Evolutionary conservation across 1,140 invertebrate species (phyloP), one percentile per base, ranked within the genome.

Genomic region (Vanessa tameamea): DNA sequence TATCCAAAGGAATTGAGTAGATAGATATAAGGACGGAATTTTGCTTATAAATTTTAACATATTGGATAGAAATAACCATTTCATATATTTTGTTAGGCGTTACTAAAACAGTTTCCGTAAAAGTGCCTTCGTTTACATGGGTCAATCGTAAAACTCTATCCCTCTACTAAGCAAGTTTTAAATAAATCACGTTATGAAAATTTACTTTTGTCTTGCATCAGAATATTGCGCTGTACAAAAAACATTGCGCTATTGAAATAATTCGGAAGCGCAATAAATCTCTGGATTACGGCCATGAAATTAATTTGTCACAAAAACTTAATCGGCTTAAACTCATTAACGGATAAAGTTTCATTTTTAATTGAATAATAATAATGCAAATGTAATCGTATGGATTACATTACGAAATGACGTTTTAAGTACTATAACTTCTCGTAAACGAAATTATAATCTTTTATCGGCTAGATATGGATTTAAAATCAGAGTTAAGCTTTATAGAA

Each of bases 281-380:
- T 37, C 31, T 61, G 57, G 57, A 69, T 69, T 59, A 57, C 43
- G 37, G 50, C 20, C 57, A 26, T 69, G 47, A 69, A 69, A 69
- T 63, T 69, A 69, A 69, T 48, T 50, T 63, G 31, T 26, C 55
- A 69, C 57, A 57, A 3, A 47, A 59, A 48, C 13, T 48, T 69
- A 37, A 69, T 31, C 57, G 37, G 20, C 48, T 61, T 69, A 3
- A 61, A 61, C 23, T 48, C 47, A 69, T 61, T 69, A 69, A 43
- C 37, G 23, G 55, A 61, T 61, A 47, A 11, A 69, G 57, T 61
- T 26, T 23, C 53, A 50, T 20, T 43, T 61, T 61, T 69, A 61
- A 61, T 61, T 57, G 15, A 23, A 57, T 57, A 16, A 16, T 53
- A 43, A 9, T 43, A 9, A 43, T 43, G 7, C 6, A 43, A 43